Evolutionary conservation across 1,140 invertebrate species (phyloP), one percentile per base, ranked within the genome.

Genomic region (Penaeus chinensis): DNA sequence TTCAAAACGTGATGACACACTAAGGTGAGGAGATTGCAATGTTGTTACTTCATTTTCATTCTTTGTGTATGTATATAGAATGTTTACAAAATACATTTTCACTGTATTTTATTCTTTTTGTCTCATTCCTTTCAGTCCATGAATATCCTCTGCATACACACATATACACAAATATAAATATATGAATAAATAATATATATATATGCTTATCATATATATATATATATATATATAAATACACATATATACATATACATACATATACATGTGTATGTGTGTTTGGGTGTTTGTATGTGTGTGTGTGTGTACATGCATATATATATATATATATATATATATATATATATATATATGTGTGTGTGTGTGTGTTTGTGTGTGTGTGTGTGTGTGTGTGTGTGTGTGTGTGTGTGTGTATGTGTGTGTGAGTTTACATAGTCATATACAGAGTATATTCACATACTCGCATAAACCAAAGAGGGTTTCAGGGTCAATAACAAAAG

Each of bases 31-130:
- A 54, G 16, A 54, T 54, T 13, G 54, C 16, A 54, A 54, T 54
- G 54, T 54, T 54, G 54, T 54, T 54, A 54, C 54, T 54, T 54
- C 16, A 54, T 54, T 54, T 16, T 54, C 54, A 54, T 54, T 16
- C 54, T 54, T 54, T 74, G 19, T 74, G 19, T 74, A 71, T 71
- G 37, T 71, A 74, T 74, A 74, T 74, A 74, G 24, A 74, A 74
- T 74, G 37, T 74, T 32, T 74, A 74, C 37, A 74, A 74, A 32
- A 74, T 74, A 74, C 37, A 74, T 74, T 32, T 74, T 32, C 37
- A 74, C 54, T 54, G 54, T 54, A 54, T 54, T 54, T 0, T 54
- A 54, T 54, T 54, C 0, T 16, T 54, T 54, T 54, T 47, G 2
- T 54, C 2, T 16, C 1, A 54, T 13, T 54, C 54, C 54, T 54